These are phyloP conservation scores for Rhynchophorus ferrugineus DNA, from an alignment of 1,140 invertebrate species.

Conservation along the genomic window DNA sequence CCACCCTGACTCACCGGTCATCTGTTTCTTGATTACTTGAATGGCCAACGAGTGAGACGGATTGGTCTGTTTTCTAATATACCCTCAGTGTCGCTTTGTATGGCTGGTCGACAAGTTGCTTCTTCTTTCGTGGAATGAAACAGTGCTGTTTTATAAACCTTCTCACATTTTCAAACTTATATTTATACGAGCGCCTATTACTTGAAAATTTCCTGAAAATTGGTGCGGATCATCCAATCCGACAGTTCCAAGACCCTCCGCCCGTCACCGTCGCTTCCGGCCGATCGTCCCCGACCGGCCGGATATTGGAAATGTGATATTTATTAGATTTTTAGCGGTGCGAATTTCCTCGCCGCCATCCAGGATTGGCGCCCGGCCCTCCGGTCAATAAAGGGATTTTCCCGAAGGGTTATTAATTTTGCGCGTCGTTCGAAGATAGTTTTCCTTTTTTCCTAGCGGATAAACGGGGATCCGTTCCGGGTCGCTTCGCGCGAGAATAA, in stretches of 20 bases:
- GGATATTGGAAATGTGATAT: slow-evolving; percentile 36
- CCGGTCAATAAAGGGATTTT: slow-evolving; percentile 20
- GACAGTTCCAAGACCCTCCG: not conserved
- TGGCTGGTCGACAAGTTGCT: too few relatives aligned
- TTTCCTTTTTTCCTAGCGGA: not conserved
- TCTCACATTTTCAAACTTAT: too few relatives aligned
- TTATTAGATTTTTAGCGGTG: slow-evolving; percentile 34
- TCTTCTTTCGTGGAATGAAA: too few relatives aligned
- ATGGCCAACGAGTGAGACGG: too few relatives aligned
- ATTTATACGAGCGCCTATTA: too few relatives aligned
- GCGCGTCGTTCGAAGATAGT: not conserved
- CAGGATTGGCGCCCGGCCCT: slow-evolving; percentile 1
- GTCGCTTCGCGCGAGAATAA: too few relatives aligned
- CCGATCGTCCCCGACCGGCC: slow-evolving; percentile 27
- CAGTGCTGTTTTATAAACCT: too few relatives aligned
- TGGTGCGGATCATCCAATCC: not conserved
- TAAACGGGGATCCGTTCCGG: slow-evolving; percentile 9
- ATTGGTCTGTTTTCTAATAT: too few relatives aligned
- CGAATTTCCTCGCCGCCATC: slow-evolving; percentile 30
- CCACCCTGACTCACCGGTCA: too few relatives aligned
- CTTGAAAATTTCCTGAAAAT: not conserved
- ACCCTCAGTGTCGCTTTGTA: too few relatives aligned
- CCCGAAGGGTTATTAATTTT: slow-evolving; percentile 23
- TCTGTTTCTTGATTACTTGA: too few relatives aligned
- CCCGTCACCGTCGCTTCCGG: slow-evolving; percentile 27